Conservation (phyloP, 1,140 invertebrate species). For the Drosophila insularis region DNA sequence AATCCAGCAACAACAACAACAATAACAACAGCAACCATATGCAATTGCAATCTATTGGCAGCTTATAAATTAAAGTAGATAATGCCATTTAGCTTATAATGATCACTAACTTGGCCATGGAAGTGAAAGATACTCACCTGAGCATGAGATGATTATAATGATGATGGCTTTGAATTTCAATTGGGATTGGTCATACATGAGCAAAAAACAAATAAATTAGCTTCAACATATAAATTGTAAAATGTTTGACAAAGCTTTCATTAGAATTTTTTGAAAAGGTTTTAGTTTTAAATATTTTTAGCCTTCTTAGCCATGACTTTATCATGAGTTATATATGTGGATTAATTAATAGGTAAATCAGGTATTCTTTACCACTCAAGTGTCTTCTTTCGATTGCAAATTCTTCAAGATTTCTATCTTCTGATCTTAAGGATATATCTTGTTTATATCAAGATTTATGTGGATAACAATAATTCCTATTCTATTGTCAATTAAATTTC, state of each 20-base stretch:
- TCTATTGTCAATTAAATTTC: too few species aligned
- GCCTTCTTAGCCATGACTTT: too few species aligned
- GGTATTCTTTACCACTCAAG: too few species aligned
- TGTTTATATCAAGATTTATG: too few species aligned
- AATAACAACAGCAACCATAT: slow-evolving; percentile 19
- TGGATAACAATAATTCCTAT: too few species aligned
- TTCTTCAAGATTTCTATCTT: too few species aligned
- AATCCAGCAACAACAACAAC: slow-evolving; percentile 38
- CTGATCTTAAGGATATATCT: too few species aligned
- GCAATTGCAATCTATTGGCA: background rate
- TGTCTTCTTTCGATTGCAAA: too few species aligned
- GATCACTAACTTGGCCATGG: background rate
- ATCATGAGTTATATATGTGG: too few species aligned
- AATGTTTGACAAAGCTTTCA: background rate
- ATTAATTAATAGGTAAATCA: too few species aligned
- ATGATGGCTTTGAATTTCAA: background rate
- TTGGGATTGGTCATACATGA: background rate
- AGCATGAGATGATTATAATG: background rate
- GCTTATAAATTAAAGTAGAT: slow-evolving; percentile 49
- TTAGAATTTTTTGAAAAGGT: background rate
- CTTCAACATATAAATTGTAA: too few species aligned
- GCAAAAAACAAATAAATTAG: background rate
- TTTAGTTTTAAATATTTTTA: too few species aligned
- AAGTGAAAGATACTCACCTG: slow-evolving; percentile 32
- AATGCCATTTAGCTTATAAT: slow-evolving; percentile 43